Conservation (phyloP, 2,113 vertebrate genomes). For the Erythrolamprus reginae region DNA sequence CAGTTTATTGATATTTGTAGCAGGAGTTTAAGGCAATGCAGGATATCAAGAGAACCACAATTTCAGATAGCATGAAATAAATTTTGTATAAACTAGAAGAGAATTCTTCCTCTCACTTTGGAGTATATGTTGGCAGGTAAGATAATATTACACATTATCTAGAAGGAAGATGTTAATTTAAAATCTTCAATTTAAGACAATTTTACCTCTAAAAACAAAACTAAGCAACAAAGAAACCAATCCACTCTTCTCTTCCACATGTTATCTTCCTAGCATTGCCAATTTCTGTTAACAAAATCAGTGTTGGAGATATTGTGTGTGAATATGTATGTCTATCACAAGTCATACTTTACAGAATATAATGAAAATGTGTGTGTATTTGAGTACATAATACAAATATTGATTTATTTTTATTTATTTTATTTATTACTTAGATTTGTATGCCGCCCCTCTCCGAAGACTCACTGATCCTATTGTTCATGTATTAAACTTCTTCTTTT, state of each 20-base stretch:
- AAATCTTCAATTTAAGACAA: not conserved
- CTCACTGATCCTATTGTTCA: not conserved
- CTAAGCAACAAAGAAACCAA: not conserved
- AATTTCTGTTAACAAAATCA: not conserved
- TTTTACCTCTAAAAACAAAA: not conserved
- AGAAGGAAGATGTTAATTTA: not conserved
- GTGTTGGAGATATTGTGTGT: not conserved
- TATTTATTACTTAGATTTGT: no score
- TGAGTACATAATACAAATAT: not conserved
- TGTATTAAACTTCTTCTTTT: not conserved
- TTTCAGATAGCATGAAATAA: not conserved
- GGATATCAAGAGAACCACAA: not conserved
- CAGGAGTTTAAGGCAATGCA: not conserved
- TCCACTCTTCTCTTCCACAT: not conserved
- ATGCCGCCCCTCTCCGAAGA: no score
- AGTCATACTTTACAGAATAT: not conserved
- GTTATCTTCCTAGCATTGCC: not conserved
- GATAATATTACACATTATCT: not conserved
- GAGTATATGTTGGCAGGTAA: not conserved
- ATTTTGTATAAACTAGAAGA: not conserved
- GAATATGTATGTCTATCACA: not conserved
- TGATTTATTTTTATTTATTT: no score
- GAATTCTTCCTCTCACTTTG: not conserved
- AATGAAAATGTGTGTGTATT: not conserved
- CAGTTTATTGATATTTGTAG: not conserved